These are phyloP conservation scores for Drosophila erecta DNA, from an alignment of 1,140 invertebrate species.

Conservation along the genomic window DNA sequence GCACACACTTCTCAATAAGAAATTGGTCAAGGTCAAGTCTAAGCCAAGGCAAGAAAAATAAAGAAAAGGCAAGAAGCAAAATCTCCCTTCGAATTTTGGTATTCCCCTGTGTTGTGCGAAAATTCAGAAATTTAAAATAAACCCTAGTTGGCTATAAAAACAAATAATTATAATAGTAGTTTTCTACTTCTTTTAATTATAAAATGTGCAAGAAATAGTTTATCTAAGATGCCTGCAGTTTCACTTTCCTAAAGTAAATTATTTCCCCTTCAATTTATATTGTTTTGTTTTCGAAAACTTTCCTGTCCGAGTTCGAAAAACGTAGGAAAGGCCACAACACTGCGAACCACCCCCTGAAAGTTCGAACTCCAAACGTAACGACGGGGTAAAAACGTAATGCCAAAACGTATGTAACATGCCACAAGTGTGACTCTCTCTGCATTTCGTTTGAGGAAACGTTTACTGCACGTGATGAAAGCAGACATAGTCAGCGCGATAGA, in stretches of 20 bases:
- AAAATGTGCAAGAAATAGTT: too few species aligned
- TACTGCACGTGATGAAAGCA: constrained; percentile 73
- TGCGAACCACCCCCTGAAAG: constrained; percentile 23
- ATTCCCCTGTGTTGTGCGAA: constrained; percentile 5
- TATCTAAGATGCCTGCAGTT: not conserved
- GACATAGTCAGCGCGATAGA: constrained; percentile 52
- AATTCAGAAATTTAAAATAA: not conserved
- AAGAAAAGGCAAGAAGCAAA: not conserved
- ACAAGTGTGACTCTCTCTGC: constrained; percentile 66
- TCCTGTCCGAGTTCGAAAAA: constrained; percentile 17
- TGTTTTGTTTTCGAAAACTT: constrained; percentile 8
- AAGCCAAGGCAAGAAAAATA: constrained; percentile 17
- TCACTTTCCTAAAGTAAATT: not conserved
- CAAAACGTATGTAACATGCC: constrained; percentile 57
- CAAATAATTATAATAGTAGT: too few species aligned
- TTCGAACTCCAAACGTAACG: constrained; percentile 25
- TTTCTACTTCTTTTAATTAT: too few species aligned
- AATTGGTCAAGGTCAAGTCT: constrained; percentile 68
- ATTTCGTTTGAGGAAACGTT: constrained; percentile 49
- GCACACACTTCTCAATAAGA: constrained; percentile 14
- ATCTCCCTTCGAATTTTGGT: not conserved
- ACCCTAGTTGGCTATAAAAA: not conserved
- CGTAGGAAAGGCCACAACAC: not conserved
- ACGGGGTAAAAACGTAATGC: constrained; percentile 5
- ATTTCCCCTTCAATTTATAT: not conserved